These are phyloP conservation scores for Tachysurus fulvidraco DNA, from an alignment of 2,113 vertebrate species.

Conservation along the genomic window DNA sequence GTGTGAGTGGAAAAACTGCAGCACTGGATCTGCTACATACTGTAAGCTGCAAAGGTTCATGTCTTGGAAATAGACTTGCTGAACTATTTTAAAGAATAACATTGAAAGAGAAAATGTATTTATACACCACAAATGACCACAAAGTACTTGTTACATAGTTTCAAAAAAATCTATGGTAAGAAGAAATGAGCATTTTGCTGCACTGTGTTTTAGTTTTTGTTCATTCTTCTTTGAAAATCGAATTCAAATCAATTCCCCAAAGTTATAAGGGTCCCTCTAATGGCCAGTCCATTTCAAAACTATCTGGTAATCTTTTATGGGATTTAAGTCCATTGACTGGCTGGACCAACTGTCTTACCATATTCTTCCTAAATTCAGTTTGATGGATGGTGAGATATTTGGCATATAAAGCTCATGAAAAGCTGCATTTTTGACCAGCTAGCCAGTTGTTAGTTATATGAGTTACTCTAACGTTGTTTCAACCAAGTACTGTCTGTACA, in stretches of 20 bases:
- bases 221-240: background rate
- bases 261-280: background rate
- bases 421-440: no score
- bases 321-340: background rate
- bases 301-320: background rate
- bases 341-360: no score
- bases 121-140: background rate
- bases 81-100: background rate
- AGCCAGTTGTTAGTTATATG: no score
- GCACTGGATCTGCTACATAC: background rate
- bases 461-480: no score
- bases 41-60: background rate
- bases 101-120: background rate
- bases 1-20: background rate
- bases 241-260: background rate
- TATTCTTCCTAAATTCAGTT: no score
- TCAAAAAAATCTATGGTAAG: background rate
- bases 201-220: background rate
- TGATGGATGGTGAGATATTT: no score
- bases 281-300: background rate
- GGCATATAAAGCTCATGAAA: no score
- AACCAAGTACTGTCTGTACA: no score
- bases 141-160: background rate
- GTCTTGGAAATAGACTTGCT: background rate
- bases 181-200: background rate